Conservation (phyloP, 2,797 vertebrate genomes). For the Channa striata region DNA sequence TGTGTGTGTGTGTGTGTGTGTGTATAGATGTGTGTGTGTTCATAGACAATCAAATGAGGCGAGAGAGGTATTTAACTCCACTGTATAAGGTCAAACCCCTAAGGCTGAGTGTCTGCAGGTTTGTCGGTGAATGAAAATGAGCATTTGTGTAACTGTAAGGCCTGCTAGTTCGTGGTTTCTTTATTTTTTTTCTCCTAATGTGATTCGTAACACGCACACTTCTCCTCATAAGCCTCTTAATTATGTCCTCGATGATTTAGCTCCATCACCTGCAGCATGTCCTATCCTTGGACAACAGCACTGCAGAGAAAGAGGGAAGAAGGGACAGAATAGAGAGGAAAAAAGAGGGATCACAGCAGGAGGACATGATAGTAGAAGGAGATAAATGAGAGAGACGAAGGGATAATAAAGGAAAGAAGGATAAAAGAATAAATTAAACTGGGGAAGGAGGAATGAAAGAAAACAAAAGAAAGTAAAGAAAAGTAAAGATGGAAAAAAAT, state of each 20-base stretch:
- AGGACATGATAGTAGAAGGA: constrained; percentile 1
- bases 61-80: constrained; percentile 82
- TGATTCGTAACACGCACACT: constrained; percentile 60
- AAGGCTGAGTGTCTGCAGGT: constrained; percentile 71
- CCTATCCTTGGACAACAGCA: constrained; percentile 81
- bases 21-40: constrained; percentile 47
- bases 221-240: constrained; percentile 85
- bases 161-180: constrained; percentile 59
- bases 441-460: neutral
- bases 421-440: neutral
- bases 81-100: constrained; percentile 83
- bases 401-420: neutral
- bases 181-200: constrained; percentile 57
- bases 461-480: neutral
- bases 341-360: constrained; percentile 11
- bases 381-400: neutral
- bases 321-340: constrained; percentile 42
- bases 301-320: constrained; percentile 44
- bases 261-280: constrained; percentile 81
- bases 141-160: constrained; percentile 70
- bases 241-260: constrained; percentile 87
- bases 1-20: constrained; percentile 17
- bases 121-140: constrained; percentile 73
- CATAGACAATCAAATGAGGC: constrained; percentile 76
- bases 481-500: too few relatives aligned